Evolutionary conservation across 1,140 invertebrate genomes (phyloP).

Genomic region (Macrosteles quadrilineatus): DNA sequence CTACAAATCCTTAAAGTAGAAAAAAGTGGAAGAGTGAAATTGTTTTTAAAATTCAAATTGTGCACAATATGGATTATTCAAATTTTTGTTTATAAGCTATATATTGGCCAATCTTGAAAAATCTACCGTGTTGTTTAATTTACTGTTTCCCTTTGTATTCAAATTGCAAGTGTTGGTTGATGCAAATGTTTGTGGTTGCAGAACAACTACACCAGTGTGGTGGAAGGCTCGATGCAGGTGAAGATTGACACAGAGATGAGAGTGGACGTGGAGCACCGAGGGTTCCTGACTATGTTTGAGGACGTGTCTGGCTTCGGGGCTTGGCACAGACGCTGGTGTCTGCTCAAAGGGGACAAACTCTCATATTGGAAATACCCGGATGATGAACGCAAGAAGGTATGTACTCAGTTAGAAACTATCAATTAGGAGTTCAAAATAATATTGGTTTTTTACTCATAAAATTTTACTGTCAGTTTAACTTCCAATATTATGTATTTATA

Average conservation of each 20-base stretch:
- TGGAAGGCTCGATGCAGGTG: slow-evolving; percentile 74
- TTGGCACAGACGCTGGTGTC: slow-evolving; percentile 92
- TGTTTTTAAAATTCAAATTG: too few species aligned
- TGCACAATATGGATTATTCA: too few species aligned
- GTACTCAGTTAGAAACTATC: too few species aligned
- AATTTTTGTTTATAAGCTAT: too few species aligned
- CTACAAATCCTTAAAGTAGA: too few species aligned
- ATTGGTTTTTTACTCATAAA: too few species aligned
- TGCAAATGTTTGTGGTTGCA: slow-evolving; percentile 46
- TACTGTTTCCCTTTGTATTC: slow-evolving; percentile 33
- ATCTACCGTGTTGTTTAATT: slow-evolving; percentile 27
- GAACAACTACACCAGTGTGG: slow-evolving; percentile 68
- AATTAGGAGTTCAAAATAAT: too few species aligned
- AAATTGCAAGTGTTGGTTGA: too few species aligned
- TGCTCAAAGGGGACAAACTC: slow-evolving; percentile 71
- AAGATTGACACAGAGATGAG: slow-evolving; percentile 72
- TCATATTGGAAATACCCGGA: slow-evolving; percentile 95
- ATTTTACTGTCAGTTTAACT: too few species aligned
- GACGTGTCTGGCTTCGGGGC: slow-evolving; percentile 86
- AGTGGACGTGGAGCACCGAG: slow-evolving; percentile 72
- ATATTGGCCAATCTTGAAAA: not conserved
- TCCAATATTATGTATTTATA: too few species aligned
- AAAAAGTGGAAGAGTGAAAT: too few species aligned
- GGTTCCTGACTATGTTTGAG: slow-evolving; percentile 92
- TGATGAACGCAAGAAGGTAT: slow-evolving; percentile 83